Conservation (phyloP, 2,888 invertebrate species). For the Trichopoda pennipes region DNA sequence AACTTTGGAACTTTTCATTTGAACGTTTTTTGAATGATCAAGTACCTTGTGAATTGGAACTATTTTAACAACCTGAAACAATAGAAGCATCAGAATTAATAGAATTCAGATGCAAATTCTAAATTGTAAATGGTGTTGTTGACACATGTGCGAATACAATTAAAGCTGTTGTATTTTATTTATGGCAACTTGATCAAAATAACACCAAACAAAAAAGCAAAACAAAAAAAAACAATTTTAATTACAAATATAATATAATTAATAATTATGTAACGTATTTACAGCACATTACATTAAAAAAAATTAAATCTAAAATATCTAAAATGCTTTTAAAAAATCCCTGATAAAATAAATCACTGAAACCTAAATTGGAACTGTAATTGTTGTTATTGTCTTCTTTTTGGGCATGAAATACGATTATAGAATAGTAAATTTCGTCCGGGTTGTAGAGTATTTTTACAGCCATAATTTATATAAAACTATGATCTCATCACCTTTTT, state of each 20-base stretch:
- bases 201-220: neutral
- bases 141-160: constrained; percentile 40
- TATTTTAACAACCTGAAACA: too few species aligned
- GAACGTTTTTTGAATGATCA: too few species aligned
- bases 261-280: constrained; percentile 38
- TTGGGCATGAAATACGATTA: neutral
- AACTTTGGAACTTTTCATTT: too few species aligned
- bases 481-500: constrained; percentile 66
- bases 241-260: constrained; percentile 56
- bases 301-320: constrained; percentile 13
- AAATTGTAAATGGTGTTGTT: constrained; percentile 21
- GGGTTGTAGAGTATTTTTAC: neutral
- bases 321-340: constrained; percentile 9
- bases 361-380: constrained; percentile 16
- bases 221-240: constrained; percentile 31
- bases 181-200: constrained; percentile 59
- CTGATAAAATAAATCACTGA: constrained; percentile 10
- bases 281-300: constrained; percentile 30
- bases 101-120: constrained; percentile 45
- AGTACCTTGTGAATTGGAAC: too few species aligned
- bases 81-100: too few species aligned
- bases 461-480: constrained; percentile 25
- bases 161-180: constrained; percentile 44
- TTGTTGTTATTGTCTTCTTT: neutral
- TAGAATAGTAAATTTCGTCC: neutral